Base-by-base conservation (phyloP, 2,888 invertebrate species). In the Phorcus lineatus region DNA sequence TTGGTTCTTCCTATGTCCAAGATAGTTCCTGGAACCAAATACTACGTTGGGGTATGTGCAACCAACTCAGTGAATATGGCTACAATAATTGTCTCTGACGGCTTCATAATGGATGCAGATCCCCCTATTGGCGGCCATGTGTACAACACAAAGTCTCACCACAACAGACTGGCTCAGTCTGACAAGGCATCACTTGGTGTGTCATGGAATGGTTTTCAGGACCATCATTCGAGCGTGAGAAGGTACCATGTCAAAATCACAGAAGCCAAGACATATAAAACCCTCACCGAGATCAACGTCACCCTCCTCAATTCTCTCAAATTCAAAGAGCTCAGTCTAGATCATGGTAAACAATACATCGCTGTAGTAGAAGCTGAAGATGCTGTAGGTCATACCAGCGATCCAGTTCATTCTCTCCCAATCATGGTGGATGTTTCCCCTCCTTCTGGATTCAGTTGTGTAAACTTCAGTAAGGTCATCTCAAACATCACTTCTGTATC, bases 1-100 rank as follows among this genome's bases (percentile, higher is more conserved):
- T 70, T 78, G 6, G 67, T 79, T 2, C 47, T 85, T 36, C 22
- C 52, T 16, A 75, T 83, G 36, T 3, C 81, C 11, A 74, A 28
- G 6, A 79, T 86, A 19, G 52, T 67, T 52, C 81, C 81, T 54
- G 87, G 86, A 40, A 82, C 82, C 0, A 76, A 40, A 36, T 85
- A 86, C 67, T 87, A 78, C 77, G 66, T 81, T 11, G 83, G 82
- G 9, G 79, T 87, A 6, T 78, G 76, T n/a, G 86, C 87, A 6
- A 78, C 78, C 11, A 87, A 87, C 47, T n/a, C 47, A 24, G 24
- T 24, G 6, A 28, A 28, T 9, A 16, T 76, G 54, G 24, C n/a
- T 53, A 22, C 76, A 1, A 31, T 24, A 13, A 17, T 53, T 11
- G 22, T 57, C 16, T 55, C 55, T 3, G 76, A 76, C 54, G 76